A percentile compares a stretch with the other conserved stretches of the same genome.
Conservation (phyloP, 2,888 invertebrate species). For the Automeris io region DNA sequence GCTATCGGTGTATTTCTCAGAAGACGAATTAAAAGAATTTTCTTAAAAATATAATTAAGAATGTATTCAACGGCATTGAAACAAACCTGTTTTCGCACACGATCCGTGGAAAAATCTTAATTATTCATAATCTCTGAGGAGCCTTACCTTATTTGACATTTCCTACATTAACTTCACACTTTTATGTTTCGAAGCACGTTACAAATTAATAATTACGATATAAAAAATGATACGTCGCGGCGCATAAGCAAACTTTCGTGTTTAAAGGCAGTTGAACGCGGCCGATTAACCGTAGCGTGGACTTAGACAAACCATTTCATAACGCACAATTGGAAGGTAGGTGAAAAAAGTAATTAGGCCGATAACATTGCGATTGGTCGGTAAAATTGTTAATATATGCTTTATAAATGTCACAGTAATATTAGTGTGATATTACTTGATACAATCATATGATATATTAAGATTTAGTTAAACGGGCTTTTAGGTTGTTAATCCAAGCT, state of each 20-base stretch:
- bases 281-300: not conserved
- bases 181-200: not conserved
- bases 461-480: too few relatives aligned
- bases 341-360: not conserved
- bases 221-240: not conserved
- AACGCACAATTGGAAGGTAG: not conserved
- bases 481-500: too few relatives aligned
- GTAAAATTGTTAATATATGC: not conserved
- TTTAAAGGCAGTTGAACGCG: not conserved
- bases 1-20: too few relatives aligned
- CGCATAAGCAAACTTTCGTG: not conserved
- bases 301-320: conserved; percentile 1
- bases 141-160: not conserved
- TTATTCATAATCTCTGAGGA: not conserved
- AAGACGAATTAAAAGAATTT: too few relatives aligned
- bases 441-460: too few relatives aligned
- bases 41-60: too few relatives aligned
- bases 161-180: not conserved
- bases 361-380: not conserved
- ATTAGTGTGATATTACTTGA: too few relatives aligned
- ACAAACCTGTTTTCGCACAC: not conserved
- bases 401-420: too few relatives aligned
- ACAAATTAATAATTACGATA: not conserved
- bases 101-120: not conserved
- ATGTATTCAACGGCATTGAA: not conserved